phyloP scores from a whole-genome alignment of 2,113 vertebrate genomes.

The Coptodon rendalli region DNA sequence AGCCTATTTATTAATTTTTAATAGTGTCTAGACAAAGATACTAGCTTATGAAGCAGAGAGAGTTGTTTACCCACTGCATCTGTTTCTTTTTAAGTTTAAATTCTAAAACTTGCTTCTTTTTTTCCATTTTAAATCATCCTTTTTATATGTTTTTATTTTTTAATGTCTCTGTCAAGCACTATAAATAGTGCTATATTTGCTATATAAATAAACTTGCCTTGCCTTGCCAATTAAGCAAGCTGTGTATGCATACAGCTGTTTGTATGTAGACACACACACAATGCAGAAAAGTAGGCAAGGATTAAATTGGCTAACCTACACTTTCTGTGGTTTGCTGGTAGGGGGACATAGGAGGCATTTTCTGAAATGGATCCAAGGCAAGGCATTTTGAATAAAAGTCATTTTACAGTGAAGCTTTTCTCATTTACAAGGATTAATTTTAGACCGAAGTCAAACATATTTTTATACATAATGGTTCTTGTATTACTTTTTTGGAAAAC shows the following conservation, averaged over 20 bases:
- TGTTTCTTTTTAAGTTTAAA: not conserved
- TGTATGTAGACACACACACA: not conserved
- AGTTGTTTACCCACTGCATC: not conserved
- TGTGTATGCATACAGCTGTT: not conserved
- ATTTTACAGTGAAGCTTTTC: not conserved
- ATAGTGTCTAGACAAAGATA: not conserved
- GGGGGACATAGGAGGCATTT: not conserved
- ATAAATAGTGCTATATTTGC: not conserved
- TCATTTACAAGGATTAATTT: slow-evolving; percentile 12
- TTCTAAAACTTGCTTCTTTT: not conserved
- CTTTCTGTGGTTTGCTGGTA: not conserved
- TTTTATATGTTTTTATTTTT: not conserved
- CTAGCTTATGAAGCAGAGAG: not conserved
- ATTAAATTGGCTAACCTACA: not conserved
- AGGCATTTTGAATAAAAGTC: not conserved
- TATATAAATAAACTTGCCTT: not conserved
- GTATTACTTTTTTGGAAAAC: slow-evolving; percentile 5
- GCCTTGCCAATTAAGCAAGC: not conserved
- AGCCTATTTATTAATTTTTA: not conserved
- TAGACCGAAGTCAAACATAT: slow-evolving; percentile 1
- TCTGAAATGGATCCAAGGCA: not conserved
- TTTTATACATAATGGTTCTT: not conserved
- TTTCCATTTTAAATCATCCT: not conserved
- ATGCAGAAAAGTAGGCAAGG: not conserved
- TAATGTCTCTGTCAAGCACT: not conserved